Evolutionary conservation across 2,888 invertebrate genomes (phyloP).

Genomic region (Troilus luridus): DNA sequence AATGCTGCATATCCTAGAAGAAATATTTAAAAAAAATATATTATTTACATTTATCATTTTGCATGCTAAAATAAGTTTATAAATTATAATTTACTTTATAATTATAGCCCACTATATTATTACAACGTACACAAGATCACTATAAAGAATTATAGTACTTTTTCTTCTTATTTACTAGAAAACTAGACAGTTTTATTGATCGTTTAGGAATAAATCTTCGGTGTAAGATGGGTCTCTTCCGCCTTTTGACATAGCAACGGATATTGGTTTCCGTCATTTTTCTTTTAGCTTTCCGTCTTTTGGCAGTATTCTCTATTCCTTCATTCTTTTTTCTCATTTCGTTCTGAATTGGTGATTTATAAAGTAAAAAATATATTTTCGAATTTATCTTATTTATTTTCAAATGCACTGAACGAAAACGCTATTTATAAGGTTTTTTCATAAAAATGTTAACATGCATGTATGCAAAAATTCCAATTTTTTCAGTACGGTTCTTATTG

Average conservation of each 20-base stretch:
- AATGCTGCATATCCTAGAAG: too few species aligned
- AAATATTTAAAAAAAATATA: too few species aligned
- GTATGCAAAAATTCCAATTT: too few species aligned
- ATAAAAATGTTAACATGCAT: too few species aligned
- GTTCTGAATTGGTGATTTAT: background rate
- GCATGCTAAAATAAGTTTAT: too few species aligned
- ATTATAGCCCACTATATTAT: too few species aligned
- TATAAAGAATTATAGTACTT: background rate
- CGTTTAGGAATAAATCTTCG: background rate
- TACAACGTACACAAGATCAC: too few species aligned
- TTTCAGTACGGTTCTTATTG: too few species aligned
- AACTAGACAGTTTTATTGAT: background rate
- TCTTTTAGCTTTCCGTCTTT: constrained; percentile 1
- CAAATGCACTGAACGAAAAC: background rate
- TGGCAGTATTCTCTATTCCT: background rate
- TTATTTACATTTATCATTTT: too few species aligned
- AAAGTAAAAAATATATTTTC: background rate
- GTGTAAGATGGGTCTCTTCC: background rate
- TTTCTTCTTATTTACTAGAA: background rate
- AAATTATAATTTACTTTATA: too few species aligned
- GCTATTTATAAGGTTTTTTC: background rate
- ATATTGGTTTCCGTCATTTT: constrained; percentile 16
- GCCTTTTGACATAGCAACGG: background rate
- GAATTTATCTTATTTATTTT: background rate
- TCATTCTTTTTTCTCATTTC: background rate